Evolutionary conservation across 2,797 vertebrate species (phyloP).

Genomic region (Siniperca obscura): DNA sequence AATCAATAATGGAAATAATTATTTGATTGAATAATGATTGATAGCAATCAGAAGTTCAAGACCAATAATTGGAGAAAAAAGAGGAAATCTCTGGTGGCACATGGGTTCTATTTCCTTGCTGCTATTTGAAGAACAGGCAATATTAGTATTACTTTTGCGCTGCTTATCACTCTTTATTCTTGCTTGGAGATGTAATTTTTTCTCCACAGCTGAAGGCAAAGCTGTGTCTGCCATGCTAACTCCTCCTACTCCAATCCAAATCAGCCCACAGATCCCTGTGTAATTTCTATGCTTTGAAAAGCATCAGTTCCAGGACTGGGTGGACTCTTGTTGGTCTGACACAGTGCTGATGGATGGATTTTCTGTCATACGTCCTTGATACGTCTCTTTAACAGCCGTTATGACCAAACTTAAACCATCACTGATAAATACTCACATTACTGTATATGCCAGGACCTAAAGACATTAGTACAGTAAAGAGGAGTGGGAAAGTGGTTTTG

Average conservation of each 20-base stretch:
- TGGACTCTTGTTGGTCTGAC: background rate
- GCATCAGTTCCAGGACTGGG: background rate
- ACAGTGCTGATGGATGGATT: background rate
- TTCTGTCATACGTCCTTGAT: background rate
- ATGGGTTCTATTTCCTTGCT: background rate
- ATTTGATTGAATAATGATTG: background rate
- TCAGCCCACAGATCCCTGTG: slow-evolving; percentile 18
- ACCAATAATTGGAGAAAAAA: background rate
- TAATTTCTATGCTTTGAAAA: slow-evolving; percentile 10
- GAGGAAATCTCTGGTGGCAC: background rate
- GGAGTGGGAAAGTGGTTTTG: background rate
- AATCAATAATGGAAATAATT: background rate
- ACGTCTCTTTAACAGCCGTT: background rate
- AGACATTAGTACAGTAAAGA: background rate
- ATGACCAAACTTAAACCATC: background rate
- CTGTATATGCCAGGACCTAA: background rate
- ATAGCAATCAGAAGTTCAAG: background rate
- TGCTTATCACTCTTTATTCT: background rate
- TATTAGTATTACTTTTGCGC: background rate
- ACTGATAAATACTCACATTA: background rate
- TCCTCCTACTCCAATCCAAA: slow-evolving; percentile 1
- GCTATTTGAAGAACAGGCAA: background rate
- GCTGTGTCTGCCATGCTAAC: background rate
- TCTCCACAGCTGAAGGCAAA: background rate
- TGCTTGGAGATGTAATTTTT: background rate